Percentiles rank a stretch among this genome's conserved stretches.
phyloP scores from a whole-genome alignment of 2,113 vertebrate genomes.

The Colinus virginianus region DNA sequence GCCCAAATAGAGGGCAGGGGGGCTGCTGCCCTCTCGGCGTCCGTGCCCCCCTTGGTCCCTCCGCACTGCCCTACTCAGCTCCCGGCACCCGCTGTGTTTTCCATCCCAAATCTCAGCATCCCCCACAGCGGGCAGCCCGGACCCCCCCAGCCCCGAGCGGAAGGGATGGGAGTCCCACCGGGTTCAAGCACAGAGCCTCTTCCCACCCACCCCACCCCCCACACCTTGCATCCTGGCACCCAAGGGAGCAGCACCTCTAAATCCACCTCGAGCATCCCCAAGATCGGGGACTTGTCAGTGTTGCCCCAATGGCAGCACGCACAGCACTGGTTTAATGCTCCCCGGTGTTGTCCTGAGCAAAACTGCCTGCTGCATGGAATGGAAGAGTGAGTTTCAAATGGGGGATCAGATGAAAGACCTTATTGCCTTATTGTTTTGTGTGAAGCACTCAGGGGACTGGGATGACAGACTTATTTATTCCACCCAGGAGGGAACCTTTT shows the following conservation, averaged over 20 bases:
- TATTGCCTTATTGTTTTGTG: background rate
- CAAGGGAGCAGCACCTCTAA: background rate
- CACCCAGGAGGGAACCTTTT: background rate
- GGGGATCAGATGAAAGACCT: background rate
- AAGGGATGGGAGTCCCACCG: background rate
- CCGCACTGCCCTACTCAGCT: background rate
- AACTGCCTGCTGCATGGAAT: background rate
- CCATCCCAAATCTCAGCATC: background rate
- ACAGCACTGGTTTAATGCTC: constrained; percentile 3
- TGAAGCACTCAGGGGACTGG: background rate
- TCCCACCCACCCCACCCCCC: background rate
- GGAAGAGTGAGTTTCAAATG: background rate
- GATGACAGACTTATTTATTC: background rate
- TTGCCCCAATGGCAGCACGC: background rate
- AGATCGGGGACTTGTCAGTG: background rate
- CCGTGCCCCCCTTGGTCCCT: background rate
- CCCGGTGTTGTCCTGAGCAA: background rate
- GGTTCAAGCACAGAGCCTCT: background rate
- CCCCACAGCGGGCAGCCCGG: background rate
- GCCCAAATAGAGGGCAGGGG: background rate
- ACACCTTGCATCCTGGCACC: background rate
- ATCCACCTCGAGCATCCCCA: background rate
- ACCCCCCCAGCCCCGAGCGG: background rate
- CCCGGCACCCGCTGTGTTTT: background rate
- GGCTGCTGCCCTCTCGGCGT: background rate